These are phyloP conservation scores for Oreochromis grahami DNA, from an alignment of 2,797 vertebrate genomes.

Conservation along the genomic window DNA sequence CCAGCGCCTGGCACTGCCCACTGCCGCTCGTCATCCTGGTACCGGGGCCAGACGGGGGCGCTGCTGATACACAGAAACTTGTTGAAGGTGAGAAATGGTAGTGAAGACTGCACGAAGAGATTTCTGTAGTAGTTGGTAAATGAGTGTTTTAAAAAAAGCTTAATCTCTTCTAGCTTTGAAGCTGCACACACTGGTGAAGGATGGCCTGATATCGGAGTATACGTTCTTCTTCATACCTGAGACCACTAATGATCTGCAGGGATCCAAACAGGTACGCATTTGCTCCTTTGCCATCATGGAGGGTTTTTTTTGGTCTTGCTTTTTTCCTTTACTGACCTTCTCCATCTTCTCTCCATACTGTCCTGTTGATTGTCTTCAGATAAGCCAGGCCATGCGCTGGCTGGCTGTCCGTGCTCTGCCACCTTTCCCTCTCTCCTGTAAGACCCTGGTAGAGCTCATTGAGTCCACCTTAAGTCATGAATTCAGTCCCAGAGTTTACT, in stretches of 20 bases:
- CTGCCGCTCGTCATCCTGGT: conserved; percentile 85
- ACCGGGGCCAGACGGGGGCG: conserved; percentile 50
- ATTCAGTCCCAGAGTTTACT: conserved; percentile 81
- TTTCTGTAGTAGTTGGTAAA: neutral
- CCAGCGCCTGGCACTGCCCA: conserved; percentile 80
- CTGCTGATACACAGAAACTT: conserved; percentile 63
- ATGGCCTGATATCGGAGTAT: conserved; percentile 86
- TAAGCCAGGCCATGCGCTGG: conserved; percentile 82
- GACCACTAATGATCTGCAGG: conserved; percentile 81
- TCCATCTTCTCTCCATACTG: neutral
- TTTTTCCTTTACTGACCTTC: neutral
- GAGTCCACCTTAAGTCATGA: conserved; percentile 82
- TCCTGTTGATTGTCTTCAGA: conserved; percentile 46
- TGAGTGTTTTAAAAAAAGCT: neutral
- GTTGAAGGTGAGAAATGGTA: conserved; percentile 77
- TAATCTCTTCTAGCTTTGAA: conserved; percentile 77
- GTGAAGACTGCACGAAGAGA: neutral
- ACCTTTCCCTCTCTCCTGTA: conserved; percentile 76
- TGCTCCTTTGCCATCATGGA: neutral
- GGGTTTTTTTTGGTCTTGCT: neutral
- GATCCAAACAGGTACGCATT: conserved; percentile 80
- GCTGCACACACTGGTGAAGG: conserved; percentile 83
- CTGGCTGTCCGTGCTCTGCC: conserved; percentile 79
- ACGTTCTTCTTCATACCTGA: conserved; percentile 80
- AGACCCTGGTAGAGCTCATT: conserved; percentile 83